phyloP scores from a whole-genome alignment of 1,140 invertebrate genomes.

The Hycleus cichorii region DNA sequence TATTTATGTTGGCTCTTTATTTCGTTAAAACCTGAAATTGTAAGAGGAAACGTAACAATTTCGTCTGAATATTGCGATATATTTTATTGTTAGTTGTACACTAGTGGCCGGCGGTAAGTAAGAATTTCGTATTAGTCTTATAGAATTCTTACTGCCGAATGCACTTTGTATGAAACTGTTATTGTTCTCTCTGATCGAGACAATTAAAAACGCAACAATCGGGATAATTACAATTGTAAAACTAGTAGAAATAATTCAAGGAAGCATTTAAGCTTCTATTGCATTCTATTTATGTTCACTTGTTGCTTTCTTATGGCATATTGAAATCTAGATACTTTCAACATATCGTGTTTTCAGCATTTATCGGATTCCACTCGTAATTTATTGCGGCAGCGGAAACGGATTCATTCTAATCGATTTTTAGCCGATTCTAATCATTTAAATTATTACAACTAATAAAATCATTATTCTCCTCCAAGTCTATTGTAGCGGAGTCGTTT shows the following conservation, averaged over 20 bases:
- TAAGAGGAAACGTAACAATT: slow-evolving; percentile 10
- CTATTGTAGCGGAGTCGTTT: too few species aligned
- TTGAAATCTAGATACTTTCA: not conserved
- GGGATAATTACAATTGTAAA: too few species aligned
- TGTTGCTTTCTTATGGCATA: not conserved
- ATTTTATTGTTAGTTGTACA: slow-evolving; percentile 21
- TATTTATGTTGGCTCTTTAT: slow-evolving; percentile 19
- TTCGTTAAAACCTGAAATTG: slow-evolving; percentile 19
- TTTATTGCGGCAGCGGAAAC: too few species aligned
- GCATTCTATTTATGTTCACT: slow-evolving; percentile 4
- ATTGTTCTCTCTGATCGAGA: slow-evolving; percentile 5
- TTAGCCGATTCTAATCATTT: too few species aligned
- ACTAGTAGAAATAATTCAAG: too few species aligned
- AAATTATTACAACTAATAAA: too few species aligned
- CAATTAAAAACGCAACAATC: not conserved
- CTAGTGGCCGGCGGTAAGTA: slow-evolving; percentile 12
- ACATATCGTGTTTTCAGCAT: too few species aligned
- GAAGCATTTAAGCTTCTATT: too few species aligned
- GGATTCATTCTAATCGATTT: too few species aligned
- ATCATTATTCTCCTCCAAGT: too few species aligned
- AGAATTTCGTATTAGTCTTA: slow-evolving; percentile 21
- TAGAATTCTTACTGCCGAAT: slow-evolving; percentile 27
- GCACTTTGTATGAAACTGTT: slow-evolving; percentile 23
- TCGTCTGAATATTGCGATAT: slow-evolving; percentile 21
- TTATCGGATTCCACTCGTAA: too few species aligned